Base-by-base conservation (phyloP, 2,797 vertebrate species). In the Enoplosus armatus region DNA sequence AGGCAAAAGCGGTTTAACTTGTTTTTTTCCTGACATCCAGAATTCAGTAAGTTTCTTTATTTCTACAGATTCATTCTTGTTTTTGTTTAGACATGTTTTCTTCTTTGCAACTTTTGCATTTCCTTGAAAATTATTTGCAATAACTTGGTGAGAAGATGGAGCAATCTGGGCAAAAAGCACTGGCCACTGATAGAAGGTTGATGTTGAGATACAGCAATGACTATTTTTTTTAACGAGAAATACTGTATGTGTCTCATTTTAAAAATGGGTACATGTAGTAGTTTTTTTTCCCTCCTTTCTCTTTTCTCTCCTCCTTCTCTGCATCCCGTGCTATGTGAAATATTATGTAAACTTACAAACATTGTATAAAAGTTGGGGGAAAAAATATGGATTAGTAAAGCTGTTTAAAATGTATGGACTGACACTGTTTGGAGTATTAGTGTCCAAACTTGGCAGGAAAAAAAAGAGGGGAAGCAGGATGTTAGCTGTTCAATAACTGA, bases 331-430 rank as follows among this genome's bases (percentile, higher is more conserved):
- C 12, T 7, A 48, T 70, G 45, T 73, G 51, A 74, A 79, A 70
- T 62, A 60, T 48, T 16, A 85, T 76, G 59, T 72, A 72, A 83
- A 81, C 82, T 68, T 69, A 81, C 66, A 81, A 85, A 79, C 33
- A 31, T 80, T 79, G 75, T 77, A 83, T 26, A 82, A 83, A 86
- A 81, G 45, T 61, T 47, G 16, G n/a, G n/a, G n/a, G n/a, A n/a
- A n/a, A n/a, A n/a, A 66, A 62, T 8, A 63, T 68, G 50, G 54
- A 80, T 72, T 54, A 39, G 51, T 69, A 64, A 76, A 84, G 20
- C 50, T 55, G 55, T 71, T 74, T 76, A 62, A 82, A 85, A 78
- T 14, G 29, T 16, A 70, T 53, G 37, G 18, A 60, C 24, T 63
- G 65, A 79, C 39, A 29, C 62, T 20, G 72, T 81, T 66, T 68